Evolutionary conservation across 2,797 vertebrate genomes (phyloP).

Genomic region (Mionectes olivaceus): DNA sequence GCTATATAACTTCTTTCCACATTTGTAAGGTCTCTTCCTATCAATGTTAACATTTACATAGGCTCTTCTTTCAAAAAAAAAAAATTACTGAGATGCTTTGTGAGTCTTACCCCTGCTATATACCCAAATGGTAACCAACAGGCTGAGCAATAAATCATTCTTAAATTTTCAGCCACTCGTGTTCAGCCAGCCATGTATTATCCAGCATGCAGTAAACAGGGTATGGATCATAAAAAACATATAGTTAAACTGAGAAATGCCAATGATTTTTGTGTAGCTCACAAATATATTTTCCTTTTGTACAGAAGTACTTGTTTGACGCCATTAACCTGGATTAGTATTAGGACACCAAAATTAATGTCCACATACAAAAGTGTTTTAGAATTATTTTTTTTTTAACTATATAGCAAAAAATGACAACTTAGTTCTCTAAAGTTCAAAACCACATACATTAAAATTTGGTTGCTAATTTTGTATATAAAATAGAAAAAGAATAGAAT

Average conservation of each 20-base stretch:
- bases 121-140: slow-evolving; percentile 19
- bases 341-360: neutral
- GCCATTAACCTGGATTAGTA: neutral
- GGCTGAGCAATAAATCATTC: neutral
- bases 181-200: neutral
- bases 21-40: slow-evolving; percentile 84
- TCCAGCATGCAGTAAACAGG: neutral
- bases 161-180: neutral
- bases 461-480: neutral
- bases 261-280: neutral
- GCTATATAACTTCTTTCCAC: slow-evolving; percentile 75
- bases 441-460: neutral
- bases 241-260: neutral
- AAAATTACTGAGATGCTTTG: slow-evolving; percentile 78
- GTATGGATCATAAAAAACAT: neutral
- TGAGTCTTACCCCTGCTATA: slow-evolving; percentile 69
- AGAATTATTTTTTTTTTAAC: neutral
- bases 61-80: slow-evolving; percentile 86
- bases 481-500: neutral
- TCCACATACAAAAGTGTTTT: neutral
- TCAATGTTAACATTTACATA: slow-evolving; percentile 81
- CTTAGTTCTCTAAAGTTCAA: neutral
- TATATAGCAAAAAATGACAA: neutral
- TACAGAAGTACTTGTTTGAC: neutral
- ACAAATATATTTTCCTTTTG: neutral